Base-by-base conservation (phyloP, 2,113 vertebrate genomes). In the Tiliqua scincoides region DNA sequence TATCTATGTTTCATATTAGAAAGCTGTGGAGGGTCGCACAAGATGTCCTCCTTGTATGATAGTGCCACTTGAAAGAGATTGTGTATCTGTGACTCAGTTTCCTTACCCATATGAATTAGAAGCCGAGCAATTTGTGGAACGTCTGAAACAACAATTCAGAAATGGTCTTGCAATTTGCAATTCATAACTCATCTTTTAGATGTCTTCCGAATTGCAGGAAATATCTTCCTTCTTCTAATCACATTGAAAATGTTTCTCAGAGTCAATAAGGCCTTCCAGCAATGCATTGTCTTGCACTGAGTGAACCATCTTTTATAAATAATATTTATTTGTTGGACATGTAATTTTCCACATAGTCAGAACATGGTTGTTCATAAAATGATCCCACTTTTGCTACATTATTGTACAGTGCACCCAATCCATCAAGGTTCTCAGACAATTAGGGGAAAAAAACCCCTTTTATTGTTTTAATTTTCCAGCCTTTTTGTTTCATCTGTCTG, bases 311-410 rank as follows among this genome's bases (percentile, higher is more conserved):
- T 86, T 68, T 7, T 88, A 85, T 75, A 48, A 43, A 81, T 68
- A 87, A 23, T 80, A 61, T 65, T 83, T 89, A 43, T 85, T 86
- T 89, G n/a, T 87, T 81, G 90, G 40, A 0, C 17, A 43, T 85
- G 70, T 86, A n/a, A 63, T 88, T 94, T 89, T 89, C 10, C n/a
- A 86, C 90, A 65, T 83, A 89, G 82, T 9, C 70, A 43, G 86
- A 68, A 78, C 75, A 52, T 54, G 92, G 85, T 90, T 85, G 83
- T 75, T 79, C 91, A 67, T 81, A 91, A 92, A 68, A 72, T 87
- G 91, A 93, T 82, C 87, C n/a, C 1, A 30, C 4, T 68, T 74
- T 85, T 20, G 84, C 40, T 86, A 82, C 83, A 65, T 75, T 52
- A 35, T 87, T 91, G 90, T 84, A 89, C 35, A 0, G 37, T 12